Evolutionary conservation across 2,888 invertebrate species (phyloP), one percentile per base, ranked within the genome.

Genomic region (Mesorhabditis belari): DNA sequence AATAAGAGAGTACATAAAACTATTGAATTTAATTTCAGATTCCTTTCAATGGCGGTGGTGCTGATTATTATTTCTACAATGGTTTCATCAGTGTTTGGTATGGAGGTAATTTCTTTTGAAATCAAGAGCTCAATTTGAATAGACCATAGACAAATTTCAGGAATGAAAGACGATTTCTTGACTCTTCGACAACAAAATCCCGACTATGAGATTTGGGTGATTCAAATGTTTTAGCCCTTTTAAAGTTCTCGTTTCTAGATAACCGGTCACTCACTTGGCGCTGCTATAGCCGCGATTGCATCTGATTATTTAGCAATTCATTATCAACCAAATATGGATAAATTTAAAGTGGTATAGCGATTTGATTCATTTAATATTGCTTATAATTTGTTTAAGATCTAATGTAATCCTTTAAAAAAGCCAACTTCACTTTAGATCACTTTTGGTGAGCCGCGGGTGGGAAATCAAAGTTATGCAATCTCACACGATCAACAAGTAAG

Each of bases 391-490:
- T n/a, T n/a, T n/a, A n/a, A n/a, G n/a, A n/a, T n/a, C n/a, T n/a
- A n/a, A n/a, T n/a, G n/a, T n/a, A n/a, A n/a, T n/a, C n/a, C n/a
- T n/a, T n/a, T n/a, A n/a, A n/a, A n/a, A n/a, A n/a, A n/a, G n/a
- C n/a, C n/a, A n/a, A n/a, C n/a, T n/a, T n/a, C n/a, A n/a, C n/a
- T n/a, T n/a, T 23, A n/a, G n/a, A 21, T 61, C 54, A 67, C 67
- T 25, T 76, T 70, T 57, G 75, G 74, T 29, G 70, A 76, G 54
- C 76, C 76, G 21, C 56, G 76, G 3, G 67, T 67, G 51, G 76
- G 76, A 58, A 64, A 75, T 60, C 63, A 64, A 27, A 61, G 57
- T 17, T 75, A 63, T 49, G 70, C 75, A 9, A 53, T 62, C 44
- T 68, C 68, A 4, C 72, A 75, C 56, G 74, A 76, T 60, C 25